Conservation (phyloP, 1,140 invertebrate genomes). For the Scylla paramamosain region DNA sequence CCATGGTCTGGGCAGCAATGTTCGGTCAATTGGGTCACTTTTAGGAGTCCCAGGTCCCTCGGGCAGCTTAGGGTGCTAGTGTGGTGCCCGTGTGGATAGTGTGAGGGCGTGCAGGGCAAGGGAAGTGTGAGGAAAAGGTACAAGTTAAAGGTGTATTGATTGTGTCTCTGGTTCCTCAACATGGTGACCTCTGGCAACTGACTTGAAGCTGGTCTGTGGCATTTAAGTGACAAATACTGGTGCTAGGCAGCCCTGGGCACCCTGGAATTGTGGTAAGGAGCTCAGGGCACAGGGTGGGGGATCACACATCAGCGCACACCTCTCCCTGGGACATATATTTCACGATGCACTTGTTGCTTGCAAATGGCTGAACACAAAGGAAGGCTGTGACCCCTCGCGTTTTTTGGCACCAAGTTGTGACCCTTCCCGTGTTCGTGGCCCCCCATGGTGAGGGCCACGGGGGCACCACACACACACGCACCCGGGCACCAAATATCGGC, state of each 20-base stretch:
- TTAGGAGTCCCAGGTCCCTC: background rate
- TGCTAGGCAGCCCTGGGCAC: background rate
- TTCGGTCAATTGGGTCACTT: background rate
- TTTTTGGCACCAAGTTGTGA: background rate
- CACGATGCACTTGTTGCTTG: background rate
- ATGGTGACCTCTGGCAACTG: conserved; percentile 67
- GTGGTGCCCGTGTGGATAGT: background rate
- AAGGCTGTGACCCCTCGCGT: background rate
- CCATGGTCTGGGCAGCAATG: background rate
- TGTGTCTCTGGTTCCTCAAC: conserved; percentile 37
- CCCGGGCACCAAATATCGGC: too few relatives aligned
- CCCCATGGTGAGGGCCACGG: too few relatives aligned
- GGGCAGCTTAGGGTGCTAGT: background rate
- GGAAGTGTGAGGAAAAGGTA: background rate
- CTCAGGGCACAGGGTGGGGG: background rate
- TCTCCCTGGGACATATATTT: background rate
- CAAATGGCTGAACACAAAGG: conserved; percentile 21
- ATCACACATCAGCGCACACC: background rate
- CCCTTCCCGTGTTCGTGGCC: background rate
- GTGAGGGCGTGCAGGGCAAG: background rate
- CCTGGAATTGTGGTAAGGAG: too few relatives aligned
- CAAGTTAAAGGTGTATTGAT: background rate
- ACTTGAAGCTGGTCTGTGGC: background rate
- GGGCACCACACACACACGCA: too few relatives aligned
- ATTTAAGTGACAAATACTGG: conserved; percentile 11